Base-by-base conservation (phyloP, 2,888 invertebrate genomes). In the Hololepta plana region DNA sequence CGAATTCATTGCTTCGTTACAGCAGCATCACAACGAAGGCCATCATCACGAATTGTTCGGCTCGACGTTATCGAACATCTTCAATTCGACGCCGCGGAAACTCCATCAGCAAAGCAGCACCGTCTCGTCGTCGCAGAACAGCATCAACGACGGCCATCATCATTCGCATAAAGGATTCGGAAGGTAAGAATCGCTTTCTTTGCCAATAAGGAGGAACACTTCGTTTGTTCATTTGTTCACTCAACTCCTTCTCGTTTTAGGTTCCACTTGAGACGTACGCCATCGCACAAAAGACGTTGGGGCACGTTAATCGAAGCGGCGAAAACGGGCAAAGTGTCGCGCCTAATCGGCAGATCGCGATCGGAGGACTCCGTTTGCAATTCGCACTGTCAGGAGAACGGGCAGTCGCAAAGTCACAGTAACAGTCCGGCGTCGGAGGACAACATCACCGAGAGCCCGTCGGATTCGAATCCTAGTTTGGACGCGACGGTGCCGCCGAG, bases 251-350 rank as follows among this genome's bases (percentile, higher is more conserved):
- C 15, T 6, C 12, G 11, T 35, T 39, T 10, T 29, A 49, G 55
- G 38, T 52, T 56, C 34, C 54, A 57, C 35, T 41, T 53, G 34
- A 67, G 66, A 44, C 53, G 66, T 20, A 55, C 57, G 11, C 56
- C 65, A 14, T 62, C 71, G 5, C 74, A 76, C 53, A 79, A 79
- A 53, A 68, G 76, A 16, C 67, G 75, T 41, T 80, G 79, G 79
- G 79, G 76, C 33, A 82, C 84, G 20, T 60, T 85, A 33, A 84
- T 85, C 47, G 84, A 85, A 49, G 84, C 85, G 23, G 82, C 85
- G 20, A 77, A 79, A 45, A 71, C 74, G 32, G 81, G 80, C 14
- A 67, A 73, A 42, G 79, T 84, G 24, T 74, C 79, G 13, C 65
- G 79, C 35, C 64, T 85, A 42, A 75, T 84, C 36, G 81, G 82